Evolutionary conservation across 2,888 invertebrate genomes (phyloP), one percentile per base, ranked within the genome.

Genomic region (Ennomos erosarius): DNA sequence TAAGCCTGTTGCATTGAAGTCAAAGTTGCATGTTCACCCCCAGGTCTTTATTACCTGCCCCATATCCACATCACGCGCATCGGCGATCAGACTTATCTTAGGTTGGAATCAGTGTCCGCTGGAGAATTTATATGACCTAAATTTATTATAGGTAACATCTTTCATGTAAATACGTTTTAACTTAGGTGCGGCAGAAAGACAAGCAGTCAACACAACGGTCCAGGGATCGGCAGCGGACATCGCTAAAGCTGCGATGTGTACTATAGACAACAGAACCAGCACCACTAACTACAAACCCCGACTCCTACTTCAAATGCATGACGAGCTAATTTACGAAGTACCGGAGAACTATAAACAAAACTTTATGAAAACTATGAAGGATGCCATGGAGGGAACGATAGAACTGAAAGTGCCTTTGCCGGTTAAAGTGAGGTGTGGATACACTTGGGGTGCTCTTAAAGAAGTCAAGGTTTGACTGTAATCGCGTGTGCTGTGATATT

Each of bases 201-300:
- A 99, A 93, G 98, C 99, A 10, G 94, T 99, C 0, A 99, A 99
- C 84, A 97, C 99, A 1, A 96, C 96, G 10, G 96, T 99, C 51
- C 99, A 99, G 90, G 99, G 99, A 0, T 98, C 99, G 0, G 99
- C 99, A 0, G 98, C 99, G 0, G 99, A 99, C 86, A 95, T 99
- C 44, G 96, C 97, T 0, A 99, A 99, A 86, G 95, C 93, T 56
- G 98, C 99, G 0, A 97, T 99, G 95, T 93, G 97, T 34, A 91
- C 93, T 48, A 95, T 99, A 73, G 96, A 98, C 70, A 84, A 90
- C 10, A 92, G 78, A 80, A 84, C 66, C 52, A 90, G 74, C 69
- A 83, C 72, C 26, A 68, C 72, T 16, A 68, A 63, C 42, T 75
- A 81, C 50, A 86, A 87, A 70, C 95, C 95, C 0, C 93, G 93